These are phyloP conservation scores for Connochaetes taurinus DNA, from an alignment of 2,113 vertebrate genomes.

Conservation along the genomic window DNA sequence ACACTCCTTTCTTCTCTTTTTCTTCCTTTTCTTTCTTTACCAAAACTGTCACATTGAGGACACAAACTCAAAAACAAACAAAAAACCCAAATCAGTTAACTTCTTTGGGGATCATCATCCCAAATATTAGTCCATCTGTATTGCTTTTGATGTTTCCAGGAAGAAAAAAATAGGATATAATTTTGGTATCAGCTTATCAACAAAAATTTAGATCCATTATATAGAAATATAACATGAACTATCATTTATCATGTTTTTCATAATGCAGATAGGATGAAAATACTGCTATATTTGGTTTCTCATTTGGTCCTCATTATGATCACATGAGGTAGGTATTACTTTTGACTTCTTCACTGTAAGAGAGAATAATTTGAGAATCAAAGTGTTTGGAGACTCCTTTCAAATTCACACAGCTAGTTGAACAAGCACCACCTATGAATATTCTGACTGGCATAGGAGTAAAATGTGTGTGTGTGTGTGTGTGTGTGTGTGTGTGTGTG, in stretches of 20 bases:
- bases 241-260: not conserved
- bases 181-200: not conserved
- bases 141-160: not conserved
- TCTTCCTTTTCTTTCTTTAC: not conserved
- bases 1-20: rapidly evolving
- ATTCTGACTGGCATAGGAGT: not conserved
- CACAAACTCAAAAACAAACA: not conserved
- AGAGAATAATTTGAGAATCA: not conserved
- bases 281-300: not conserved
- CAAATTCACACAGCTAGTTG: not conserved
- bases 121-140: not conserved
- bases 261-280: not conserved
- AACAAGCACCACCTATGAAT: not conserved
- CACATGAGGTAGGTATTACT: not conserved
- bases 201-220: not conserved
- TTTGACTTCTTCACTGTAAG: not conserved
- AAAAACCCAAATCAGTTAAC: not conserved
- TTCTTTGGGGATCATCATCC: not conserved
- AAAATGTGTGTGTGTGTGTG: not conserved
- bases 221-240: not conserved
- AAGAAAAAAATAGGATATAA: not conserved
- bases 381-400: not conserved
- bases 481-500: not conserved
- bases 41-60: not conserved
- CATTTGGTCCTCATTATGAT: not conserved